Percentiles rank a stretch among this genome's conserved stretches.
Evolutionary conservation across 2,113 vertebrate genomes (phyloP).

Genomic region (Beaufortia kweichowensis): DNA sequence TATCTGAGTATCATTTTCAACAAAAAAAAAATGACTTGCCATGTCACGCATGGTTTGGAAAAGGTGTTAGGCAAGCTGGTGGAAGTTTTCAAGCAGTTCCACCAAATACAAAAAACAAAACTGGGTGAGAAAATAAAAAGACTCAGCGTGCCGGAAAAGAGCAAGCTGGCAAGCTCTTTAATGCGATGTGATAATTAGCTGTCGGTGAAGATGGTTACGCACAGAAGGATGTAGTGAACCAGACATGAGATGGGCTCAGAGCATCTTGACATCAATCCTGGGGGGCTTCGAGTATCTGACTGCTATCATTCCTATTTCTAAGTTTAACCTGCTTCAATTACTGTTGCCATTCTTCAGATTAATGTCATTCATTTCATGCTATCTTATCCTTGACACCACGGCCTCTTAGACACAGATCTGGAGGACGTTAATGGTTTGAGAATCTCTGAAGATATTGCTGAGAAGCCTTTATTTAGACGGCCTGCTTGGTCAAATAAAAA

Average conservation of each 20-base stretch:
- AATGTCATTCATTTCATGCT: constrained; percentile 11
- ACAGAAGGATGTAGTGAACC: constrained; percentile 33
- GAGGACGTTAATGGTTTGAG: not conserved
- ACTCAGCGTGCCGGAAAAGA: not conserved
- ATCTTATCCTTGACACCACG: not conserved
- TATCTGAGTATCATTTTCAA: too few species aligned
- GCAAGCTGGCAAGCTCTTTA: constrained; percentile 29
- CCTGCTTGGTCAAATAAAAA: not conserved
- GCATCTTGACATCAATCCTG: constrained; percentile 32
- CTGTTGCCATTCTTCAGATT: not conserved
- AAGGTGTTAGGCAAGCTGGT: not conserved
- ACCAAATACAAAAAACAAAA: not conserved
- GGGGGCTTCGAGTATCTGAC: constrained; percentile 24
- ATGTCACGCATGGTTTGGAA: not conserved
- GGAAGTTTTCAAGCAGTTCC: not conserved
- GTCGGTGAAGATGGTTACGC: constrained; percentile 19
- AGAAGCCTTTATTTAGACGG: not conserved
- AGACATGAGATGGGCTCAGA: constrained; percentile 10
- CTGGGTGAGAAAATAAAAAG: not conserved
- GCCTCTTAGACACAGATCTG: not conserved
- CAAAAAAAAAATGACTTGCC: not conserved
- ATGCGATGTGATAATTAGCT: constrained; percentile 34
- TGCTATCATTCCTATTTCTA: constrained; percentile 24
- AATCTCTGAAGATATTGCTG: not conserved
- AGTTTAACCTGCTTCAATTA: constrained; percentile 29